A percentile compares a stretch with the other conserved stretches of the same genome.
Conservation (phyloP, 2,113 vertebrate genomes). For the Cygnus atratus region DNA sequence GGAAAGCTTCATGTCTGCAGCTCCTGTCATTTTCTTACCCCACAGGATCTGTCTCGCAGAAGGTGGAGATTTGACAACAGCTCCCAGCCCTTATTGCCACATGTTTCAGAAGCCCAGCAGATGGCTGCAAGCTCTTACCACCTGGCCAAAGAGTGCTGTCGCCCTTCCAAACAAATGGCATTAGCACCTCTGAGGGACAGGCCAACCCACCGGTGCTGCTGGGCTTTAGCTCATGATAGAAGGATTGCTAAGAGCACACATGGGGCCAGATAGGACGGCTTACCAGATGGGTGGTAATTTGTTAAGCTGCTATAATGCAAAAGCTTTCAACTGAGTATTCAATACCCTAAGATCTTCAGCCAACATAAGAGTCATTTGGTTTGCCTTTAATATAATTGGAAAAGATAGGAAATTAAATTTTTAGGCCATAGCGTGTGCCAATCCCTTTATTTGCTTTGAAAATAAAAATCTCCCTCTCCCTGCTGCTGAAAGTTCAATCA, state of each 20-base stretch:
- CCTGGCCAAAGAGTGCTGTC: constrained; percentile 40
- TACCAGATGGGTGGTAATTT: constrained; percentile 66
- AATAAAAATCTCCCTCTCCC: background rate
- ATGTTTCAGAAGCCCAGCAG: constrained; percentile 51
- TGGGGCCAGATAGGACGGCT: constrained; percentile 13
- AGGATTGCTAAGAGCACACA: constrained; percentile 27
- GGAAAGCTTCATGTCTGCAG: background rate
- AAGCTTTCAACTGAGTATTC: constrained; percentile 47
- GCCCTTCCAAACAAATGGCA: constrained; percentile 45
- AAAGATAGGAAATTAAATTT: constrained; percentile 27
- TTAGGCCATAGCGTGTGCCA: background rate
- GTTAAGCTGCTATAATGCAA: constrained; percentile 43
- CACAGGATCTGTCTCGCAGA: constrained; percentile 34
- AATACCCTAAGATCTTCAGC: constrained; percentile 36
- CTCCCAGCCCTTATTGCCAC: constrained; percentile 30
- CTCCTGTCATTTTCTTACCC: constrained; percentile 20
- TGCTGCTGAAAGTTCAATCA: constrained; percentile 7
- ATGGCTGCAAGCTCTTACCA: constrained; percentile 36
- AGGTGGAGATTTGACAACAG: constrained; percentile 28
- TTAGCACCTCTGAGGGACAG: constrained; percentile 51
- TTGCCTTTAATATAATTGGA: constrained; percentile 4
- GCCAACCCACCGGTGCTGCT: constrained; percentile 17
- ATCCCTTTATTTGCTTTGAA: constrained; percentile 6
- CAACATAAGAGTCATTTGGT: background rate
- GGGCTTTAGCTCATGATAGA: background rate